phyloP scores from a whole-genome alignment of 2,797 vertebrate genomes.

The Fratercula arctica region DNA sequence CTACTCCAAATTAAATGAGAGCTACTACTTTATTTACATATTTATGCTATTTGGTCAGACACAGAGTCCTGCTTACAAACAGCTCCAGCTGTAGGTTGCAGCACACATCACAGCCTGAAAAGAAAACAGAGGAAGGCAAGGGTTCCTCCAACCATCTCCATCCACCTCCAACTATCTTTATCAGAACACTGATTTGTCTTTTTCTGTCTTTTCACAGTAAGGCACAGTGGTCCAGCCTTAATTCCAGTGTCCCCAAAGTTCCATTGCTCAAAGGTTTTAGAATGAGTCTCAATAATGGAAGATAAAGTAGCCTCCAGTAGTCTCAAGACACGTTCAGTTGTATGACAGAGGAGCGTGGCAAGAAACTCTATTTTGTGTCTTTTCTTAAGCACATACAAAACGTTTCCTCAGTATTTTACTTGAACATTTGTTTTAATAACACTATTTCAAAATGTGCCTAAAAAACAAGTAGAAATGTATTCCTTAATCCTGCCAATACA shows the following conservation, averaged over 20 bases:
- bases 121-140: background rate
- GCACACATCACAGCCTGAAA: background rate
- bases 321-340: background rate
- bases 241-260: background rate
- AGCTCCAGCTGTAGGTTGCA: background rate
- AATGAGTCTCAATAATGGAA: background rate
- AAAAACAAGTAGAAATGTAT: background rate
- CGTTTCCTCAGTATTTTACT: background rate
- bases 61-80: background rate
- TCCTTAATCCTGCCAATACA: background rate
- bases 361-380: background rate
- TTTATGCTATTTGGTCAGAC: background rate
- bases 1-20: background rate
- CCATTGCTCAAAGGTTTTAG: background rate
- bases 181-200: background rate
- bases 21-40: background rate
- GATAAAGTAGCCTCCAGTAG: background rate
- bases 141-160: background rate
- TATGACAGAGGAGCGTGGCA: background rate
- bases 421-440: background rate
- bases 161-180: background rate
- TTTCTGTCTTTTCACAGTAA: background rate
- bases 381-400: background rate
- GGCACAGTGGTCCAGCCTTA: background rate
- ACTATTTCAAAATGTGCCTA: background rate